A percentile compares a stretch with the other conserved stretches of the same genome.
phyloP scores from a whole-genome alignment of 2,113 vertebrate species.

The Pipra filicauda region DNA sequence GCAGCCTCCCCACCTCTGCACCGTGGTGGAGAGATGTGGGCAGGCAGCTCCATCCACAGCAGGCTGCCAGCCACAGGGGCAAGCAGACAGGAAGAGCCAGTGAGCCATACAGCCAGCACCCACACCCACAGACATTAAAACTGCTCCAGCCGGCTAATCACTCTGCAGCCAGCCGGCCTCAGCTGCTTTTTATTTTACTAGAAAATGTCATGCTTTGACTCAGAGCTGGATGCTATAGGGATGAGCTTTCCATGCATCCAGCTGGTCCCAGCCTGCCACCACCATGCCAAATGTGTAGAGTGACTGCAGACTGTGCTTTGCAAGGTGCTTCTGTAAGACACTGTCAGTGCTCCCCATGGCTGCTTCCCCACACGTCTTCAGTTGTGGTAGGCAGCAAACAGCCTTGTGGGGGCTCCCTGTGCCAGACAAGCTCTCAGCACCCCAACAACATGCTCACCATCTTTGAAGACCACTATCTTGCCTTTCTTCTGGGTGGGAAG shows the following conservation, averaged over 20 bases:
- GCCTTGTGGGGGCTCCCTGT: not conserved
- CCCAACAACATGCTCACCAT: not conserved
- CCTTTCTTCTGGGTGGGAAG: not conserved
- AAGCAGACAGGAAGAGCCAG: not conserved
- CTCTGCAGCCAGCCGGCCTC: slow-evolving; percentile 18
- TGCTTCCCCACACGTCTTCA: not conserved
- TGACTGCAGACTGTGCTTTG: not conserved
- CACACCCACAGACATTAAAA: not conserved
- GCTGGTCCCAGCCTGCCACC: not conserved
- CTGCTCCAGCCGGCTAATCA: not conserved
- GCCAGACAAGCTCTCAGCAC: not conserved
- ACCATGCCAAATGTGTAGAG: not conserved
- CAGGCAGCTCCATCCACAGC: not conserved
- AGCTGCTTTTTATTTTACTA: slow-evolving; percentile 51
- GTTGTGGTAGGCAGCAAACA: not conserved
- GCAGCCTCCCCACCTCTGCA: not conserved
- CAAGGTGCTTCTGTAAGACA: not conserved
- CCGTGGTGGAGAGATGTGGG: not conserved
- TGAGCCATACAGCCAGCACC: not conserved
- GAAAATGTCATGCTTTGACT: slow-evolving; percentile 42
- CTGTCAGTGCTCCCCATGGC: rapidly evolving
- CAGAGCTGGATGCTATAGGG: slow-evolving; percentile 7
- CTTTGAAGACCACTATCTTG: not conserved
- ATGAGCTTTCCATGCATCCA: not conserved
- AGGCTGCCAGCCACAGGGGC: not conserved